Percentiles rank a stretch among this genome's conserved stretches.
These are phyloP conservation scores for Aplocera efformata DNA, from an alignment of 2,888 invertebrate genomes.

Conservation along the genomic window DNA sequence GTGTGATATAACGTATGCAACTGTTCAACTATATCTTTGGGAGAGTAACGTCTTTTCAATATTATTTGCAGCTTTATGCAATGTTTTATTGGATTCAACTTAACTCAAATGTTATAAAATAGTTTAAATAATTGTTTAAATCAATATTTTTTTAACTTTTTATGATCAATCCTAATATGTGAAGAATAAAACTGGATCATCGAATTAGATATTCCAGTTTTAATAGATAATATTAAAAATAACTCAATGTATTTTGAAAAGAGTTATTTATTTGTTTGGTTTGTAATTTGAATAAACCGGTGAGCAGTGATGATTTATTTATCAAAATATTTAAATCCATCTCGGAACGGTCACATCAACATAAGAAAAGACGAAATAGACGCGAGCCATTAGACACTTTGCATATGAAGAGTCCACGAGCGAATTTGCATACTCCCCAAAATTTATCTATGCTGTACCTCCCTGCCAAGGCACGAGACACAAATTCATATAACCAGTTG, in stretches of 20 bases:
- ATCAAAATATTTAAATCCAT: slow-evolving; percentile 26
- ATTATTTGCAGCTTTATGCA: no score
- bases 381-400: slow-evolving; percentile 61
- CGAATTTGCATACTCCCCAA: slow-evolving; percentile 70
- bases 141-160: no score
- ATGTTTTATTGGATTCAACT: no score
- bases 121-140: no score
- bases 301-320: slow-evolving; percentile 15
- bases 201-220: no score
- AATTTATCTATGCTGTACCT: slow-evolving; percentile 62
- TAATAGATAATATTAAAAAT: no score
- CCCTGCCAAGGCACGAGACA: slow-evolving; percentile 58
- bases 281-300: slow-evolving; percentile 3
- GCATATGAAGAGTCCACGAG: slow-evolving; percentile 77
- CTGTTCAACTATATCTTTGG: slow-evolving; percentile 28
- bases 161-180: no score
- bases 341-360: slow-evolving; percentile 38
- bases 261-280: no score
- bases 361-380: slow-evolving; percentile 57
- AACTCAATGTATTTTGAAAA: no score
- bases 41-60: slow-evolving; percentile 38
- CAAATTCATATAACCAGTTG: slow-evolving; percentile 56
- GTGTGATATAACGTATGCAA: slow-evolving; percentile 34
- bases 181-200: no score
- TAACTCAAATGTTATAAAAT: no score